Evolutionary conservation across 2,113 vertebrate species (phyloP).

Genomic region (Paramisgurnus dabryanus): DNA sequence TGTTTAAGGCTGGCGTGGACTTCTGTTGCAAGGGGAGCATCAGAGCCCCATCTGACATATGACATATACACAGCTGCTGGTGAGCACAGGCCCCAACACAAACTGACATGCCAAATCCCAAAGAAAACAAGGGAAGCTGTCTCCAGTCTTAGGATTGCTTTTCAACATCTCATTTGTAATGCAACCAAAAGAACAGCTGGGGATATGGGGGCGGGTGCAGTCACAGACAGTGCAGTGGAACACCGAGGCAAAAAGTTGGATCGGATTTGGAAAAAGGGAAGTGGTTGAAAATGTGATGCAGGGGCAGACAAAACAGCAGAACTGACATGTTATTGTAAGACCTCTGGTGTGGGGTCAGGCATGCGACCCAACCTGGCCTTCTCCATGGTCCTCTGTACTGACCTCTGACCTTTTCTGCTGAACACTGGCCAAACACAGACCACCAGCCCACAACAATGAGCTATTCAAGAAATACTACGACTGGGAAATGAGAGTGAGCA

Average conservation of each 20-base stretch:
- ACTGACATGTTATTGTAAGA: conserved; percentile 75
- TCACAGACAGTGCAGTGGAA: conserved; percentile 52
- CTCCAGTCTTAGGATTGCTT: conserved; percentile 71
- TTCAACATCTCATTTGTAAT: conserved; percentile 81
- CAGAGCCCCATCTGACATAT: conserved; percentile 50
- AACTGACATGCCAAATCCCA: conserved; percentile 69
- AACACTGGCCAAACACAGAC: conserved; percentile 72
- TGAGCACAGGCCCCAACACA: conserved; percentile 58
- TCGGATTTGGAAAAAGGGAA: conserved; percentile 40
- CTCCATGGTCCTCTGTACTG: conserved; percentile 58
- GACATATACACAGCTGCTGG: conserved; percentile 61
- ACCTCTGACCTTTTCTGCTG: conserved; percentile 64
- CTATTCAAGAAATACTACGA: conserved; percentile 56
- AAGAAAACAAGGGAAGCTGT: conserved; percentile 75
- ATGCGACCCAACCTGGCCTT: conserved; percentile 69
- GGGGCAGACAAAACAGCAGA: conserved; percentile 59
- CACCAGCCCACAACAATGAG: conserved; percentile 69
- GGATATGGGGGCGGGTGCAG: conserved; percentile 44
- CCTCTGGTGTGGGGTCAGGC: conserved; percentile 62
- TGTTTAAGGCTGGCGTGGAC: conserved; percentile 45
- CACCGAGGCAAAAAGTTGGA: not conserved
- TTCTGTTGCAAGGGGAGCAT: conserved; percentile 46
- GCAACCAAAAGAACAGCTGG: conserved; percentile 78
- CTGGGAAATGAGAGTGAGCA: conserved; percentile 18
- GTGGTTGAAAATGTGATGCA: conserved; percentile 41